Evolutionary conservation across 1,140 invertebrate species (phyloP).

Genomic region (Acyrthosiphon pisum): DNA sequence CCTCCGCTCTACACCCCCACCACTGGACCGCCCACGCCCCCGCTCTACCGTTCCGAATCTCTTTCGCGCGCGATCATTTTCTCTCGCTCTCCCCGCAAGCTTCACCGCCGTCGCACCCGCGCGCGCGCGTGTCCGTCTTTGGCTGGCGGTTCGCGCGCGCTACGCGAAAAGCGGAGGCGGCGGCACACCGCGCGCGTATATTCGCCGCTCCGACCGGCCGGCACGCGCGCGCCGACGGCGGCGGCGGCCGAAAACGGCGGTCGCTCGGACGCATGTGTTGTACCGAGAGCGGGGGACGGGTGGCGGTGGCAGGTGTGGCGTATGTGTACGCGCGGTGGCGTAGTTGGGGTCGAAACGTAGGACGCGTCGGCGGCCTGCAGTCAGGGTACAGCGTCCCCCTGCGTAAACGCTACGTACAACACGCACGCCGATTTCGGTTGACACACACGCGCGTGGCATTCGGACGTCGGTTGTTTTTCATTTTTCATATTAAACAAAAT

Average conservation of each 20-base stretch:
- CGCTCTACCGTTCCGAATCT: not conserved
- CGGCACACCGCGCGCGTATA: slow-evolving; percentile 16
- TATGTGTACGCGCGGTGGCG: not conserved
- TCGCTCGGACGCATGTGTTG: slow-evolving; percentile 53
- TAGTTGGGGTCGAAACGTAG: slow-evolving; percentile 51
- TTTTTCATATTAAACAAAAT: not conserved
- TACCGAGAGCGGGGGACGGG: not conserved
- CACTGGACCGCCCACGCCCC: not conserved
- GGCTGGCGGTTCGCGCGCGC: slow-evolving; percentile 22
- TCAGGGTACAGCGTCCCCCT: not conserved
- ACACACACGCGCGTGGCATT: not conserved
- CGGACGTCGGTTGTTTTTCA: not conserved
- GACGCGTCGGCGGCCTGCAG: slow-evolving; percentile 26
- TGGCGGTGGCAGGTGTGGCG: slow-evolving; percentile 11
- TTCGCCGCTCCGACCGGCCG: not conserved
- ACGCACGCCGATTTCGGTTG: not conserved
- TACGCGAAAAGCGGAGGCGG: not conserved
- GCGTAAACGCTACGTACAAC: not conserved
- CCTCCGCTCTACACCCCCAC: too few relatives aligned
- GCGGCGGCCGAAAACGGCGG: not conserved
- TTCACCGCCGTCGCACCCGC: not conserved
- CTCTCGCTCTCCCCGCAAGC: not conserved
- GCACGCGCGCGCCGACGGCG: not conserved
- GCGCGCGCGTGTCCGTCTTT: not conserved
- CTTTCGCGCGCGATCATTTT: not conserved